Conservation (phyloP, 2,797 vertebrate genomes). For the Girardinus metallicus region DNA sequence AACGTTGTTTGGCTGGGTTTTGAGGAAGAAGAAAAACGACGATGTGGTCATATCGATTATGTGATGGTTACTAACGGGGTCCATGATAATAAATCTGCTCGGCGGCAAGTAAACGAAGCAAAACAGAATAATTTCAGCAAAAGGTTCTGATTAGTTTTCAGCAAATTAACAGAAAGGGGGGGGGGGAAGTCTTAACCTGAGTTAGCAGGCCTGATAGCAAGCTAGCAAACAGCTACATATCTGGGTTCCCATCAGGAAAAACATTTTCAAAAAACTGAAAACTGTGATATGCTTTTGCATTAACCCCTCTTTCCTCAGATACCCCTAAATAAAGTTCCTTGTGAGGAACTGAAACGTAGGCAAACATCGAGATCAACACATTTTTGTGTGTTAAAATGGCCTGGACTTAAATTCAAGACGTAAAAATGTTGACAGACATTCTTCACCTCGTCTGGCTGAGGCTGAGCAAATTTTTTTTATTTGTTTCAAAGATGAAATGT, state of each 20-base stretch:
- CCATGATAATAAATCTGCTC: background rate
- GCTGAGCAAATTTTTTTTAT: background rate
- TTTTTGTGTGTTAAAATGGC: background rate
- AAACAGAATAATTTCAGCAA: background rate
- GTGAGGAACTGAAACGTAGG: background rate
- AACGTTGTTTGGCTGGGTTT: background rate
- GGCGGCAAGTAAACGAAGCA: background rate
- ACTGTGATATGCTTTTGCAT: background rate
- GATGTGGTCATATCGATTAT: background rate
- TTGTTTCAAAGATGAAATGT: background rate
- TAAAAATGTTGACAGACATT: background rate
- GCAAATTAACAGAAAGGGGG: background rate
- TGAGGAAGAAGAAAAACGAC: background rate
- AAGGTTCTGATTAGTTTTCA: background rate
- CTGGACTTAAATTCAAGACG: background rate
- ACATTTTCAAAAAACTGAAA: background rate
- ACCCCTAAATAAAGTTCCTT: background rate
- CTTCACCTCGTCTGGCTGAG: background rate
- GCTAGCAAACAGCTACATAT: background rate
- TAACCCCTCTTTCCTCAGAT: background rate
- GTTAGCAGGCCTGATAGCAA: background rate
- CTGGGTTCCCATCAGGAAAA: no score
- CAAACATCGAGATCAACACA: no score
- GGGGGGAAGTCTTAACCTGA: background rate
- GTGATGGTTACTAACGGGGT: background rate